Base-by-base conservation (phyloP, 2,888 invertebrate genomes). In the Copidosoma aretas region DNA sequence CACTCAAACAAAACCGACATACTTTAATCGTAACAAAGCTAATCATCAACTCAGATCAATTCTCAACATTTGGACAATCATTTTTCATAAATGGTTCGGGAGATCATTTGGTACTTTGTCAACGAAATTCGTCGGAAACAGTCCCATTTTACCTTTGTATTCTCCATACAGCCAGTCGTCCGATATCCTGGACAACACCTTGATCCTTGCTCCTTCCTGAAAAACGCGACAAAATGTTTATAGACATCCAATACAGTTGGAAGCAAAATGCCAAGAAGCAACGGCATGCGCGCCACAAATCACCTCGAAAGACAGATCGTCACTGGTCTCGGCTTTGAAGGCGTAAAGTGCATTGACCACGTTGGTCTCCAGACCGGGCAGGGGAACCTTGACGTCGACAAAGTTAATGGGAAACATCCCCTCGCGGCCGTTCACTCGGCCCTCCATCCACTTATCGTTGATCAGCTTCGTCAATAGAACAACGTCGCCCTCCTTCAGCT, bases 381-480 rank as follows among this genome's bases (percentile, higher is more conserved):
- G 83, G 64, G 93, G 92, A 73, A 92, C 88, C 80, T 90, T 89
- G 57, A 94, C 85, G 75, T 93, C 89, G 73, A 95, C 88, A 84
- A 92, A 95, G 83, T 89, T 92, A 24, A 87, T 86, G 1, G 95
- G 95, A 84, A 95, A 95, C 75, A 95, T 90, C 51, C 95, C 95
- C 80, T 91, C 89, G 68, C 87, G 86, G 70, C 89, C 90, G 64
- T 88, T 88, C 64, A 91, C 84, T 75, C 88, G 88, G 10, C 95
- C 95, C 79, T 88, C 89, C 73, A 92, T 84, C 95, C 95, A 96
- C 74, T 93, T 93, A 43, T 88, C 87, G 79, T 93, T 92, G 32
- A 94, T 86, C 77, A 89, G 87, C 77, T 89, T 87, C 75, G 91
- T 81, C 76, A 95, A 84, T 74, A 89, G 87, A 69, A 96, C 90